Base-by-base conservation (phyloP, 2,113 vertebrate species). In the Phaethornis superciliosus region DNA sequence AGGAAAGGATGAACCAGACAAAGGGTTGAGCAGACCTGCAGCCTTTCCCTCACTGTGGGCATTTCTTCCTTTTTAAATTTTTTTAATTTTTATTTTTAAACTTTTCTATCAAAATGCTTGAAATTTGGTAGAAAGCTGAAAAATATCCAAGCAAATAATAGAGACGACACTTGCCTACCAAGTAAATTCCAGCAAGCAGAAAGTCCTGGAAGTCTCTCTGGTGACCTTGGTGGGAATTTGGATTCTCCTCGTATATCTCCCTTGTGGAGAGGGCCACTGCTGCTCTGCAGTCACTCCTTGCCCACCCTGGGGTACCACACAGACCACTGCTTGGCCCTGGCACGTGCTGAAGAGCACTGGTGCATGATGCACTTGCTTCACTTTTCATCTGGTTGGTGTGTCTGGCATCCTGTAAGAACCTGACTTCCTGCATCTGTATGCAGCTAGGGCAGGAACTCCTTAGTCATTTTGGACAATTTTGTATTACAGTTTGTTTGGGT, bases 401-500 rank as follows among this genome's bases (percentile, higher is more conserved):
- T n/a, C 21, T 6, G 4, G 35, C 4, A 0, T 33, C 75, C 87
- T 68, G 21, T 7, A 24, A 28, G 60, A 77, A 18, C 58, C 11
- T 3, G 27, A 17, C 59, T 83, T 22, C 30, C n/a, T 42, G 23
- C 52, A 26, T 72, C 52, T 27, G 37, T 33, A 85, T 80, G 74
- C 86, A 52, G 65, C 30, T 20, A 8, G 40, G 70, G 22, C 68
- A 46, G 69, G 76, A 90, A 54, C 56, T 46, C 80, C 85, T 60
- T 44, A 68, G 69, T 88, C 62, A 88, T 68, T 87, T 63, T 68
- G 91, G 90, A 89, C 85, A 84, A 74, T 87, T 94, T 90, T 40
- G 37, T 70, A 14, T 68, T 44, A 52, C 33, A 79, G 67, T 89
- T 91, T 94, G 84, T 93, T 97, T 96, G 85, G 75, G 80, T 90